Evolutionary conservation across 2,113 vertebrate species (phyloP), one percentile per base, ranked within the genome.

Genomic region (Paracanthobrama guichenoti): DNA sequence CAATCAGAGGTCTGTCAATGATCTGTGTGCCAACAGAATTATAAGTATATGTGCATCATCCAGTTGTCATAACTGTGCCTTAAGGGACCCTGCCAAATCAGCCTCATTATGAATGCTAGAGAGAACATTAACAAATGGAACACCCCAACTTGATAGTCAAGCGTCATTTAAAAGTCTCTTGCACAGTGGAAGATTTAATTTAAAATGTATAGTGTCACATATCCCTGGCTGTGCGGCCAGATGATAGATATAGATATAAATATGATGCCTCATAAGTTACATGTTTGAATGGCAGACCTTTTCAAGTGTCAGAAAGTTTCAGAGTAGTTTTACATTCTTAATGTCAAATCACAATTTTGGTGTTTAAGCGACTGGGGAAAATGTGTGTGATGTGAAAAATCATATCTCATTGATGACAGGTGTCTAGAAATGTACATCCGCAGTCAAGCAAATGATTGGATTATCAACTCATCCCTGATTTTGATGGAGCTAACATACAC

Each of bases 201-300:
- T 69, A 4, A 22, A 69, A 39, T 35, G 22, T 42, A 39, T 7
- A 44, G 39, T 13, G 22, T 44, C 10, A 5, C 22, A 4, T 44
- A 72, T 46, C 0, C 39, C 67, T 44, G 22, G 1, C 16, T 11
- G 6, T 22, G 18, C 4, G 20, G 39, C 74, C 28, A n/a, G 7
- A 75, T 77, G 74, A 31, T 16, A 75, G 73, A 76, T 13, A 20
- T 53, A 55, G 9, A 78, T 24, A 31, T 39, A 77, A 42, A 39
- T 59, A 35, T 59, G 75, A 60, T 59, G 5, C 53, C 53, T 59
- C 8, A 24, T 42, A 73, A 73, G 2, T 72, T 77, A 16, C 20
- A 35, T 57, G 11, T 39, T 42, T 78, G 6, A 78, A 39, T 60
- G 53, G 31, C 53, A 60, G 55, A 39, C 22, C 12, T 24, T 16